A percentile compares a stretch with the other conserved stretches of the same genome.
phyloP scores from a whole-genome alignment of 2,113 vertebrate species.

The Apteryx mantelli region DNA sequence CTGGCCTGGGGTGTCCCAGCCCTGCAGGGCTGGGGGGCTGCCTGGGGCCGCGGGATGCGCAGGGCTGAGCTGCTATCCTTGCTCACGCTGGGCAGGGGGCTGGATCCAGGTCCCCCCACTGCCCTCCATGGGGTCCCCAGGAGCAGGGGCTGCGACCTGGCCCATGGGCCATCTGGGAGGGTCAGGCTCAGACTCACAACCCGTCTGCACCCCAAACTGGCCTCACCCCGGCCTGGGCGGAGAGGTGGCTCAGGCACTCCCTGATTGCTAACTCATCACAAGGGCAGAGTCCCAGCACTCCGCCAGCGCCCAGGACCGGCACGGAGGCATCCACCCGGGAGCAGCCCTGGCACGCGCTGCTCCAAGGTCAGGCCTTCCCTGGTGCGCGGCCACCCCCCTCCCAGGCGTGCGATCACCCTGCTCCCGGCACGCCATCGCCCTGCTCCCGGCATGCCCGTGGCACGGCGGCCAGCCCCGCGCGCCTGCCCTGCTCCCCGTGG shows the following conservation, averaged over 20 bases:
- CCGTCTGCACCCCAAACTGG: neutral
- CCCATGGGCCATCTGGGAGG: neutral
- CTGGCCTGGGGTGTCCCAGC: neutral
- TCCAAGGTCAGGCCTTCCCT: neutral
- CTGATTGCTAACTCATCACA: neutral
- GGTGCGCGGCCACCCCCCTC: fast-evolving
- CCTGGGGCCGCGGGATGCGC: fast-evolving
- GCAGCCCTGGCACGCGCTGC: fast-evolving
- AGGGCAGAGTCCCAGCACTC: constrained; percentile 16
- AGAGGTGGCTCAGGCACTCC: neutral
- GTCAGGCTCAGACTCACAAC: fast-evolving
- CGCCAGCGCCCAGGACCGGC: fast-evolving
- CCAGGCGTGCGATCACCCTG: fast-evolving
- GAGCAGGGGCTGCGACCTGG: neutral
- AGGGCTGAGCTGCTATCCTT: neutral
- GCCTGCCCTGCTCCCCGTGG: fast-evolving
- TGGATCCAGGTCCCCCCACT: fast-evolving
- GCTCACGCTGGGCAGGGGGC: fast-evolving
- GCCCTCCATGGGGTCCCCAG: neutral
- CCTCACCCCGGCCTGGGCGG: neutral
- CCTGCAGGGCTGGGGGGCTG: neutral
- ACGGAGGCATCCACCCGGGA: neutral
- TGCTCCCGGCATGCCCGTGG: neutral
- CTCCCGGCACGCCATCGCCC: neutral
- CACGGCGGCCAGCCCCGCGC: neutral